Base-by-base conservation (phyloP, 2,888 invertebrate genomes). In the Teleogryllus oceanicus region DNA sequence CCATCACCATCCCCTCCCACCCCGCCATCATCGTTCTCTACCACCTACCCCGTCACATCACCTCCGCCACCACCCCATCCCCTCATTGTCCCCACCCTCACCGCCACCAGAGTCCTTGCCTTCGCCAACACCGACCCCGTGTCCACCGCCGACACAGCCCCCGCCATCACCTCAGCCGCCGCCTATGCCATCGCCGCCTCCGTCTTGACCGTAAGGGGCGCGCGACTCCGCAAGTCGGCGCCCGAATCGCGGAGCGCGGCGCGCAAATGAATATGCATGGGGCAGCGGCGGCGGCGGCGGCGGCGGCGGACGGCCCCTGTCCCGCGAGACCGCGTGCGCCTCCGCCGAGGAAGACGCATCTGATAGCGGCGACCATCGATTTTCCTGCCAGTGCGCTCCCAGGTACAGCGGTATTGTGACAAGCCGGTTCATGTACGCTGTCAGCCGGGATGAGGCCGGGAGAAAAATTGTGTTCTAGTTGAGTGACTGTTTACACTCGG, bases 201-300 rank as follows among this genome's bases (percentile, higher is more conserved):
- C 62, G 0, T 8, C 8, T 37, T 37, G 37, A 37, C 37, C 37
- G 37, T 37, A 37, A 37, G 37, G 37, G 37, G 37, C 37, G 37
- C 37, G 62, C 62, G 62, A 18, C 16, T 62, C 62, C n/a, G 16
- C 62, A 62, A 62, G n/a, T 62, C 62, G 62, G 62, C 62, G 62
- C 4, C n/a, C n/a, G 13, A 62, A 62, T 37, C 37, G 5, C 37
- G 37, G 37, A 5, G 8, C 37, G 37, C 37, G 37, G 37, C 62
- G 62, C 62, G 62, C 62, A 62, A 62, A 62, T 62, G 62, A 62
- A 62, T 62, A 62, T 62, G 62, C 62, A 62, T 62, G 62, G n/a
- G 16, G 16, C 62, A 5, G 62, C 62, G 0, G 62, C 62, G 62
- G 16, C 62, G 3, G 16, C 62, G 3, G 16, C 62, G 62, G 16